Evolutionary conservation across 2,888 invertebrate species (phyloP).

Genomic region (Caenorhabditis sp.): DNA sequence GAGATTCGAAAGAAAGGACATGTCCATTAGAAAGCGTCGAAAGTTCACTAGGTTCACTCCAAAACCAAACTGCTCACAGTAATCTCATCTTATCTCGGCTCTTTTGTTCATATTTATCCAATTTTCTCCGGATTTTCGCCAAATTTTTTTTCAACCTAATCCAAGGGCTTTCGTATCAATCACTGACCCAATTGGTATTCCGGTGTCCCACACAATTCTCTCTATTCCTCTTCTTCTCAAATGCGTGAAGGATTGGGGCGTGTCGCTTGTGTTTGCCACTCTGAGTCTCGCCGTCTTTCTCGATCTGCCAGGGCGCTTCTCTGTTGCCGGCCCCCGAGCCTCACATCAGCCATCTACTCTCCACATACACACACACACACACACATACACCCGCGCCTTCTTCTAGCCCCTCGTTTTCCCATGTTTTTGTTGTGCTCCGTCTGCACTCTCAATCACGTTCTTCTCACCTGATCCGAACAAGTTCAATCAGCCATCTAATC

Average conservation of each 20-base stretch:
- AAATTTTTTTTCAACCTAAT: neutral
- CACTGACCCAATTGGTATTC: too few relatives aligned
- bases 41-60: too few relatives aligned
- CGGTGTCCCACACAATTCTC: slow-evolving; percentile 42
- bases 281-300: slow-evolving; percentile 50
- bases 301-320: slow-evolving; percentile 52
- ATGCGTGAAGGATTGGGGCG: slow-evolving; percentile 55
- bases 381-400: slow-evolving; percentile 54
- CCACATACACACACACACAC: slow-evolving; percentile 50
- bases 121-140: slow-evolving; percentile 11
- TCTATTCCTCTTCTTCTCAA: slow-evolving; percentile 49
- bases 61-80: too few relatives aligned
- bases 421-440: slow-evolving; percentile 41
- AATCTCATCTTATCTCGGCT: too few relatives aligned
- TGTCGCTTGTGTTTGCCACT: slow-evolving; percentile 51
- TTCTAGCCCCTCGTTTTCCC: slow-evolving; percentile 38
- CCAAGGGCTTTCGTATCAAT: too few relatives aligned
- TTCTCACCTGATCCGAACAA: slow-evolving; percentile 26
- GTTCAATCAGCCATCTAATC: slow-evolving; percentile 14
- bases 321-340: slow-evolving; percentile 54
- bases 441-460: slow-evolving; percentile 46
- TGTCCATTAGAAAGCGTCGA: neutral
- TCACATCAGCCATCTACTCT: slow-evolving; percentile 49
- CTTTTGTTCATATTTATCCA: too few relatives aligned
- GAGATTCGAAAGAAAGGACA: neutral